Evolutionary conservation across 1,140 invertebrate species (phyloP), one percentile per base, ranked within the genome.

Genomic region (Megalopta genalis): DNA sequence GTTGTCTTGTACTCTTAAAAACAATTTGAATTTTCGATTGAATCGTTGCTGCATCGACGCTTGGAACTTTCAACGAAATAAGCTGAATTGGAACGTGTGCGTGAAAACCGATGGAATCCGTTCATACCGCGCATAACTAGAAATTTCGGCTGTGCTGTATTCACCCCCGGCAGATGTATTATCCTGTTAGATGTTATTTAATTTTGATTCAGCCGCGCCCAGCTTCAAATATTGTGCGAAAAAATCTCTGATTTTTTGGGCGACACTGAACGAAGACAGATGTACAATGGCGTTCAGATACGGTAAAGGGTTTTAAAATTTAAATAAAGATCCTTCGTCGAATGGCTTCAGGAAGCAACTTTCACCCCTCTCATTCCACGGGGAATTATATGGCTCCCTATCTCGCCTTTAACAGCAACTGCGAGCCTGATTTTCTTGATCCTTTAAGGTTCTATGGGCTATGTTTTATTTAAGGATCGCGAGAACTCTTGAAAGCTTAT

Each of bases 311-410:
- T 62, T 76, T 80, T 57, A 85, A 76, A 68, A 84, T 85, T 85
- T 84, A 80, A 77, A 85, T 78, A 84, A 77, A 77, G 79, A 84
- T 76, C 60, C 49, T 76, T 39, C 59, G 77, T 66, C 65, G 72
- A 85, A 77, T 72, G 71, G 39, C 70, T 60, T 49, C 66, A 64
- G 62, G 52, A 49, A 70, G 83, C 59, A 75, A 79, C 71, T 60
- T 52, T 82, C 76, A 82, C 75, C 71, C 62, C 16, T 59, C 54
- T 77, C 76, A 75, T 82, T 85, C 62, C 74, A 82, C 57, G 37
- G 71, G 76, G 80, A 86, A 82, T 86, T 78, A 74, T 71, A 75
- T 57, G 63, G 52, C 57, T 62, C 69, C 42, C 63, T 82, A 63
- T 76, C 75, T 79, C 57, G 23, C 25, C 63, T 70, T 54, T 60